These are phyloP conservation scores for Cotesia vestalis DNA, from an alignment of 1,140 invertebrate genomes.

Conservation along the genomic window DNA sequence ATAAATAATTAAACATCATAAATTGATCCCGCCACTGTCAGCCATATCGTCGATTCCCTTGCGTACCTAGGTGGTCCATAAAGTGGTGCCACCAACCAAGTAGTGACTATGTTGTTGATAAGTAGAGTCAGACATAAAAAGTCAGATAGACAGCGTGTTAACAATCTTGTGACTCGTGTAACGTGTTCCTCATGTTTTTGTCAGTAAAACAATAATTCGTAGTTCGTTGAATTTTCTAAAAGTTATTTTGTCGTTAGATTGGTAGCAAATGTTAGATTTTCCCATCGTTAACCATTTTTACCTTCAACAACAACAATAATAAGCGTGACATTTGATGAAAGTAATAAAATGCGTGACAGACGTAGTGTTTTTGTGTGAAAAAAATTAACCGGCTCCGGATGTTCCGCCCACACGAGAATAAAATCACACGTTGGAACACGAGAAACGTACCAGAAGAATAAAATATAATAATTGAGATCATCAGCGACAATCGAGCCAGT, in stretches of 20 bases:
- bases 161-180: constrained; percentile 22
- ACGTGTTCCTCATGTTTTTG: constrained; percentile 3
- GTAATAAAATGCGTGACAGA: constrained; percentile 3
- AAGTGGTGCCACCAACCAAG: constrained; percentile 5
- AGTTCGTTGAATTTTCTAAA: too few species aligned
- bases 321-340: neutral
- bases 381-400: constrained; percentile 12
- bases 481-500: neutral
- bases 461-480: constrained; percentile 14
- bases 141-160: constrained; percentile 22
- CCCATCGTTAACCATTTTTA: neutral
- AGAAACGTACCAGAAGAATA: neutral
- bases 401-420: constrained; percentile 5
- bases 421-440: too few species aligned
- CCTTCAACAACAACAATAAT: neutral
- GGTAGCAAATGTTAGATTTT: neutral
- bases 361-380: constrained; percentile 2
- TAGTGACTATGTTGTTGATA: neutral
- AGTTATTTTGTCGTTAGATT: too few species aligned
- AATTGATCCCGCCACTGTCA: too few species aligned
- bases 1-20: too few species aligned
- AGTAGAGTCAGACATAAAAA: constrained; percentile 10
- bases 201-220: neutral
- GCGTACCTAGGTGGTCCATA: neutral
- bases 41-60: too few species aligned